Conservation (phyloP, 2,797 vertebrate species). For the Sebastes ruberrimus region DNA sequence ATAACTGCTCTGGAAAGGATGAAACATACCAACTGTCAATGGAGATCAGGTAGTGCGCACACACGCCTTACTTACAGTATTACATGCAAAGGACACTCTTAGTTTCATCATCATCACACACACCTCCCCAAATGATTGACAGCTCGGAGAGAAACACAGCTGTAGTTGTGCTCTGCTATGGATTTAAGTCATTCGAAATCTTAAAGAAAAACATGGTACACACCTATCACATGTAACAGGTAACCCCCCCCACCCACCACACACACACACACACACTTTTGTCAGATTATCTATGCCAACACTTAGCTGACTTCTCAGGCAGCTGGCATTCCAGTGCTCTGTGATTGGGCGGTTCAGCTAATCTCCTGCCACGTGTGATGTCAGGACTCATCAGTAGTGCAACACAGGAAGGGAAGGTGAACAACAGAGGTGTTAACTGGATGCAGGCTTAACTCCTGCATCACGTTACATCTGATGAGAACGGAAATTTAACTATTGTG, state of each 20-base stretch:
- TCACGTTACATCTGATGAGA: not conserved
- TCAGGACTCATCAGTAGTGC: conserved; percentile 1
- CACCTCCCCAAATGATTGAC: conserved; percentile 37
- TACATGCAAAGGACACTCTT: not conserved
- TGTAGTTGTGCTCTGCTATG: conserved; percentile 25
- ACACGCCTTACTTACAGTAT: not conserved
- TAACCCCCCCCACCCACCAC: not conserved
- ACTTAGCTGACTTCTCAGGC: conserved; percentile 3
- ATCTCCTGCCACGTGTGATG: conserved; percentile 24
- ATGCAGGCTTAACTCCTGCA: not conserved
- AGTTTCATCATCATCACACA: not conserved
- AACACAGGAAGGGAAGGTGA: conserved; percentile 1
- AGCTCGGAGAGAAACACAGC: conserved; percentile 30
- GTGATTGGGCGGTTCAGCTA: conserved; percentile 11
- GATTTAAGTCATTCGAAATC: conserved; percentile 30
- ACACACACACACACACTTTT: not conserved
- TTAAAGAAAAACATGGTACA: not conserved
- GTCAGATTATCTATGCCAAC: conserved; percentile 10
- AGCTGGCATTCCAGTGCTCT: not conserved
- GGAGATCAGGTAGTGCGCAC: conserved; percentile 38
- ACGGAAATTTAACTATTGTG: not conserved
- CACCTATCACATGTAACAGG: not conserved
- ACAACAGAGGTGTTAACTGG: not conserved
- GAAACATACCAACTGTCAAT: conserved; percentile 42
- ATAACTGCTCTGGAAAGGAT: conserved; percentile 31